These are phyloP conservation scores for Coregonus clupeaformis DNA, from an alignment of 2,113 vertebrate species.

Conservation along the genomic window DNA sequence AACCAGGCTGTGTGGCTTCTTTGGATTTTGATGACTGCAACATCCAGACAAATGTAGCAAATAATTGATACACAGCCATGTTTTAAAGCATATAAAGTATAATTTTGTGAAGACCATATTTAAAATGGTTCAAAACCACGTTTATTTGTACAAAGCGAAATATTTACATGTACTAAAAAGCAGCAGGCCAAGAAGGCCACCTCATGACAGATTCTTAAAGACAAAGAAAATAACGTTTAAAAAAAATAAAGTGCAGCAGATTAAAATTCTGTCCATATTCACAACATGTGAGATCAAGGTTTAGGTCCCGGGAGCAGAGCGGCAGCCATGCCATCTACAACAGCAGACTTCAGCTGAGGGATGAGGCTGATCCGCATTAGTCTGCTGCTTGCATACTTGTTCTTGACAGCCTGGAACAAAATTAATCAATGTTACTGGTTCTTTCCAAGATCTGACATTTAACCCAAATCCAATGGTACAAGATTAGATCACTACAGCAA, in stretches of 20 bases:
- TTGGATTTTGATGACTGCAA: not conserved
- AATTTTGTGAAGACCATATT: too few species aligned
- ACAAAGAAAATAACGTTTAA: not conserved
- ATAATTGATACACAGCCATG: not conserved
- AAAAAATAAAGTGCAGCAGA: slow-evolving; percentile 62
- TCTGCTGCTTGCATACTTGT: slow-evolving; percentile 85
- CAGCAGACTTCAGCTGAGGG: slow-evolving; percentile 75
- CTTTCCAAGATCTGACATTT: not conserved
- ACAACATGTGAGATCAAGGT: too few species aligned
- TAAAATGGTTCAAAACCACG: not conserved
- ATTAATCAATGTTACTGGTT: not conserved
- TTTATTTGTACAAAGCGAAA: slow-evolving; percentile 7
- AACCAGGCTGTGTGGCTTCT: not conserved
- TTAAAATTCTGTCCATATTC: not conserved
- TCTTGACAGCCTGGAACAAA: slow-evolving; percentile 81
- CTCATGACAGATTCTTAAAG: not conserved
- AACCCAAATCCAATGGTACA: not conserved
- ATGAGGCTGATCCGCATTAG: slow-evolving; percentile 84
- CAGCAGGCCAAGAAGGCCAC: not conserved
- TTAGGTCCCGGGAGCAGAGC: slow-evolving; percentile 43
- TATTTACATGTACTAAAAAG: not conserved
- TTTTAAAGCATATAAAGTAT: not conserved
- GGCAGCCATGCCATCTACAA: slow-evolving; percentile 75
- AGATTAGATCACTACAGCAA: not conserved
- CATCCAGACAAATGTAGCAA: too few species aligned